Conservation (phyloP, 1,140 invertebrate species). For the Epicauta chinensis region DNA sequence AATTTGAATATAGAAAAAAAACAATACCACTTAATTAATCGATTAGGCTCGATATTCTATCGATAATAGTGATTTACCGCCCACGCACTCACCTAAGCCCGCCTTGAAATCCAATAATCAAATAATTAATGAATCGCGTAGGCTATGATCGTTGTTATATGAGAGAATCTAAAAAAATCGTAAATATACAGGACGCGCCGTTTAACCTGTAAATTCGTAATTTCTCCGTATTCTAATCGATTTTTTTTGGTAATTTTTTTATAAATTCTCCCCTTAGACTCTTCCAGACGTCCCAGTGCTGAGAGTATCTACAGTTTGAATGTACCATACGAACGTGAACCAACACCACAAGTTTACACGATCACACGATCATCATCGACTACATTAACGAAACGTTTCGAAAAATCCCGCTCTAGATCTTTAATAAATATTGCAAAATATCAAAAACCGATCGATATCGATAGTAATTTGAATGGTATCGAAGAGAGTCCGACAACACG, state of each 20-base stretch:
- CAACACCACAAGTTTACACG: constrained; percentile 23
- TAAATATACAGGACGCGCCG: no score
- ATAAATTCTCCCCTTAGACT: constrained; percentile 21
- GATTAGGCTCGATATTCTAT: no score
- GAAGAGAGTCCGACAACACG: constrained; percentile 33
- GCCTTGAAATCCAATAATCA: no score
- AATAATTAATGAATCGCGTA: no score
- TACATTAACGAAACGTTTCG: neutral
- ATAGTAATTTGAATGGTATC: constrained; percentile 29
- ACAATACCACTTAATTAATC: no score
- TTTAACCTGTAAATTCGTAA: no score
- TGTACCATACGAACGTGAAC: constrained; percentile 27
- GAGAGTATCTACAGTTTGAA: constrained; percentile 36
- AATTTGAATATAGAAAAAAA: no score
- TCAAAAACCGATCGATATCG: constrained; percentile 14
- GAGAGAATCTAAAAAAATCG: no score
- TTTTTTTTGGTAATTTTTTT: neutral
- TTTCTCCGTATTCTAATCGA: no score
- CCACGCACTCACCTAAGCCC: no score
- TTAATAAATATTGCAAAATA: constrained; percentile 27
- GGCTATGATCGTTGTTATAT: no score
- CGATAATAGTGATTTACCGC: no score
- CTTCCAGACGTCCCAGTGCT: constrained; percentile 35
- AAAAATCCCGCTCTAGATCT: constrained; percentile 28
- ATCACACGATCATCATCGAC: neutral